phyloP scores from a whole-genome alignment of 2,113 vertebrate species.

The Istiophorus platypterus region DNA sequence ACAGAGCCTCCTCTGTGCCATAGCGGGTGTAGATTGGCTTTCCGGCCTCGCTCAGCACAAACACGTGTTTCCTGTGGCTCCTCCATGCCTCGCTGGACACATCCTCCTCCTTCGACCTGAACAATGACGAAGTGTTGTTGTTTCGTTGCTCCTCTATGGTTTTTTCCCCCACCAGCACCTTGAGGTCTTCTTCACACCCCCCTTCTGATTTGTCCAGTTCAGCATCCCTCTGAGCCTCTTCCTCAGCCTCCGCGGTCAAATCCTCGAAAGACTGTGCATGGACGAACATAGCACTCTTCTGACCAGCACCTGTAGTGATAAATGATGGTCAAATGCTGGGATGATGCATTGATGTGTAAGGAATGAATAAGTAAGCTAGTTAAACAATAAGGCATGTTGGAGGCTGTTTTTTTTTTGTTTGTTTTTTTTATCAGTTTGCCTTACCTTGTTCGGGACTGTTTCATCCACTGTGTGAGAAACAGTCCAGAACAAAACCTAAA shows the following conservation, averaged over 20 bases:
- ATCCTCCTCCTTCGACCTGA: slow-evolving; percentile 87
- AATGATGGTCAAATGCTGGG: not conserved
- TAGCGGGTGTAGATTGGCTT: slow-evolving; percentile 98
- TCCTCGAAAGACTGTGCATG: slow-evolving; percentile 95
- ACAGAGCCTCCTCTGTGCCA: slow-evolving; percentile 95
- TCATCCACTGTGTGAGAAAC: not conserved
- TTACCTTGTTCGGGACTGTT: not conserved
- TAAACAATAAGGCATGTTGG: not conserved
- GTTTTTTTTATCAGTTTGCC: not conserved
- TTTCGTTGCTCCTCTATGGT: slow-evolving; percentile 80
- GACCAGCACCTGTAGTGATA: slow-evolving; percentile 87
- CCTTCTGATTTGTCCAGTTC: slow-evolving; percentile 79
- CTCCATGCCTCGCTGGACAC: slow-evolving; percentile 91
- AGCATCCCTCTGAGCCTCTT: slow-evolving; percentile 56
- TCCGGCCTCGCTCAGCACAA: slow-evolving; percentile 96
- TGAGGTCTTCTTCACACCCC: slow-evolving; percentile 53
- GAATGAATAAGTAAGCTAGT: not conserved
- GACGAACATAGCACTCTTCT: slow-evolving; percentile 93
- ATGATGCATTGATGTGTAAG: not conserved
- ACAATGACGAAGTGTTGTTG: slow-evolving; percentile 37
- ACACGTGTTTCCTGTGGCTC: slow-evolving; percentile 93
- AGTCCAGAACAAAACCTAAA: not conserved
- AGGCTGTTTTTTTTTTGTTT: not conserved
- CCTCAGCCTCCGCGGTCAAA: slow-evolving; percentile 86
- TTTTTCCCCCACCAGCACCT: slow-evolving; percentile 87